Conservation (phyloP, 2,888 invertebrate species). For the Drosophila borborema region DNA sequence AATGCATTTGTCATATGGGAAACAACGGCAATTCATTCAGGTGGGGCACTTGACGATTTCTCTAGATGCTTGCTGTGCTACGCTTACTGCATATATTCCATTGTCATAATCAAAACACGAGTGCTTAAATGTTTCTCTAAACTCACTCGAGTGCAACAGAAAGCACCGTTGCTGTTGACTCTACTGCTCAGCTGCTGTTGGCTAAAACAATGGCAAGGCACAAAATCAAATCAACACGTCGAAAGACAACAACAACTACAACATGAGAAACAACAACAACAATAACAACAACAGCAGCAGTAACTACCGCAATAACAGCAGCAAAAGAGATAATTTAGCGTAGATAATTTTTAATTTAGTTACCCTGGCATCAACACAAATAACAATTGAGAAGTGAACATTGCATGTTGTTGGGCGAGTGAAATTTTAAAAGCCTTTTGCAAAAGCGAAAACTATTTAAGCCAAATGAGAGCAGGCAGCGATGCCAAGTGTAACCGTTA, state of each 20-base stretch:
- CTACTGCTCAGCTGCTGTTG: conserved; percentile 36
- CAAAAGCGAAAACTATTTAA: conserved; percentile 67
- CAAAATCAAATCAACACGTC: conserved; percentile 41
- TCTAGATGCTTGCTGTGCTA: conserved; percentile 24
- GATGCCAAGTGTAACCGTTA: conserved; percentile 60
- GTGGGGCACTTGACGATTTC: conserved; percentile 30
- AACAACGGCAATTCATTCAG: conserved; percentile 43
- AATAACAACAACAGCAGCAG: conserved; percentile 10
- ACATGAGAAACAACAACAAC: background rate
- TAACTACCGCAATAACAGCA: conserved; percentile 14
- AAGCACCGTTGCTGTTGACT: conserved; percentile 54
- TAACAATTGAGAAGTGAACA: conserved; percentile 52
- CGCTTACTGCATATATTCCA: conserved; percentile 39
- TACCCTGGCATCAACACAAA: conserved; percentile 30
- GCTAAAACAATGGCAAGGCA: conserved; percentile 54
- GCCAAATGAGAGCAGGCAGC: conserved; percentile 56
- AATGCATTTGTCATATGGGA: conserved; percentile 36
- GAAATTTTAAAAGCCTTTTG: conserved; percentile 46
- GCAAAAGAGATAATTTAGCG: conserved; percentile 55
- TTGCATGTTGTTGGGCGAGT: conserved; percentile 52
- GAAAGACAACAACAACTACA: conserved; percentile 29
- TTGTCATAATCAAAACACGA: conserved; percentile 47
- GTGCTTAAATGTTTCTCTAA: conserved; percentile 54
- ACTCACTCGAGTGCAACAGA: conserved; percentile 62
- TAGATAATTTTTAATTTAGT: conserved; percentile 62